Percentiles rank a stretch among this genome's conserved stretches.
Conservation (phyloP, 2,797 vertebrate genomes). For the Characodon lateralis region DNA sequence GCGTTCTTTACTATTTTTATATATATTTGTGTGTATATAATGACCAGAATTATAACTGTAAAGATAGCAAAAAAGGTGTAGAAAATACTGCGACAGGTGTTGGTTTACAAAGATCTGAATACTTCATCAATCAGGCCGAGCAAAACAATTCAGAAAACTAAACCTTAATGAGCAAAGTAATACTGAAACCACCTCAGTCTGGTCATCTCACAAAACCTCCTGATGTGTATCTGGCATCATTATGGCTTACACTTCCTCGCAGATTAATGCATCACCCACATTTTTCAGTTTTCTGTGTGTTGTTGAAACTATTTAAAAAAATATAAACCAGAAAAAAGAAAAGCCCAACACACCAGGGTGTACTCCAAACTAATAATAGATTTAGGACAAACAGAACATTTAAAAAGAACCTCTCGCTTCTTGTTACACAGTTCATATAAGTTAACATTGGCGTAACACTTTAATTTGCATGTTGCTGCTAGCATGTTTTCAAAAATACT, state of each 20-base stretch:
- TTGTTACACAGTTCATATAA: neutral
- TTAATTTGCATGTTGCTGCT: constrained; percentile 28
- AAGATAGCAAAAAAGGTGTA: constrained; percentile 71
- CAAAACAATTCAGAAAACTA: constrained; percentile 30
- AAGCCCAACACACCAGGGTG: constrained; percentile 32
- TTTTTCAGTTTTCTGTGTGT: constrained; percentile 13
- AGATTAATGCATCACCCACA: constrained; percentile 24
- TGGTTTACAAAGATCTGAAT: constrained; percentile 55
- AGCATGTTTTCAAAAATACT: constrained; percentile 22
- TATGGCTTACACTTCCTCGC: constrained; percentile 76
- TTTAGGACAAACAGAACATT: constrained; percentile 16
- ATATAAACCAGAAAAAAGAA: constrained; percentile 17
- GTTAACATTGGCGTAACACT: neutral
- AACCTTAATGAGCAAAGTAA: constrained; percentile 43
- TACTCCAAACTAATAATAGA: constrained; percentile 45
- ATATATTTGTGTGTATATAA: neutral
- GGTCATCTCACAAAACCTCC: constrained; percentile 23
- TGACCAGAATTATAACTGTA: constrained; percentile 39
- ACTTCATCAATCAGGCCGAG: constrained; percentile 44
- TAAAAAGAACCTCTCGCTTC: neutral
- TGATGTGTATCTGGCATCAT: constrained; percentile 60
- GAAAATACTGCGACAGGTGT: constrained; percentile 65
- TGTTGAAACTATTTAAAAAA: constrained; percentile 33
- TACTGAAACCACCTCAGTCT: constrained; percentile 53
- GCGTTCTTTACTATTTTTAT: constrained; percentile 13